A percentile compares a stretch with the other conserved stretches of the same genome.
Evolutionary conservation across 2,888 invertebrate genomes (phyloP).

Genomic region (Omphaloscelis lunosa): DNA sequence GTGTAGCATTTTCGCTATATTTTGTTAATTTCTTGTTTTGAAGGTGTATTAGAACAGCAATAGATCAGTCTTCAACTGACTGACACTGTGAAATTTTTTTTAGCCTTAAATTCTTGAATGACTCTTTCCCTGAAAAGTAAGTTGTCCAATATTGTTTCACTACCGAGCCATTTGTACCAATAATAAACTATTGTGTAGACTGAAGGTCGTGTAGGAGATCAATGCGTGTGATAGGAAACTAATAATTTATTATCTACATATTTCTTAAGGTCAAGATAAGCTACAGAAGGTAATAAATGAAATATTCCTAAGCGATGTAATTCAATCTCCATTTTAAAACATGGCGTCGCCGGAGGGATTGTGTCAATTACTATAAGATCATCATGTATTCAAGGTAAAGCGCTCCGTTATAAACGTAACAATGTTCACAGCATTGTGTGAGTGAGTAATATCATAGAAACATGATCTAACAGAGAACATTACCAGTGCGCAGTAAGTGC

Average conservation of each 20-base stretch:
- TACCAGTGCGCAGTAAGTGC: constrained; percentile 59
- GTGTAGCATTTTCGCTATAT: neutral
- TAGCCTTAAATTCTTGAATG: too few relatives aligned
- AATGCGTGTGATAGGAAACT: constrained; percentile 4
- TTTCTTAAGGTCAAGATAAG: constrained; percentile 7
- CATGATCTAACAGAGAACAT: constrained; percentile 56
- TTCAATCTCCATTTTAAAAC: constrained; percentile 22
- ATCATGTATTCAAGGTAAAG: constrained; percentile 36
- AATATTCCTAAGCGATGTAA: neutral
- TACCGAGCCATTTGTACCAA: neutral
- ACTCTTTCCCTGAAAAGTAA: neutral
- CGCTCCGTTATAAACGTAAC: constrained; percentile 36
- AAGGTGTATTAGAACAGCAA: neutral
- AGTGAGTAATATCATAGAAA: constrained; percentile 56
- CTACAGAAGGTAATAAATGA: constrained; percentile 4
- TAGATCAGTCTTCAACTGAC: neutral
- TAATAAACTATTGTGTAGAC: neutral
- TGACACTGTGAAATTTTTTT: neutral
- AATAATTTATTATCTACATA: neutral
- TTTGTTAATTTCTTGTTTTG: neutral
- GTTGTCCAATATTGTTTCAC: neutral
- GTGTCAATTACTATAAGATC: constrained; percentile 51
- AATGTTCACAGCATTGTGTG: constrained; percentile 38
- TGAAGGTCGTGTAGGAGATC: neutral
- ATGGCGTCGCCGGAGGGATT: constrained; percentile 31